Evolutionary conservation across 2,113 vertebrate species (phyloP), one percentile per base, ranked within the genome.

Genomic region (Clarias macrocephalus): DNA sequence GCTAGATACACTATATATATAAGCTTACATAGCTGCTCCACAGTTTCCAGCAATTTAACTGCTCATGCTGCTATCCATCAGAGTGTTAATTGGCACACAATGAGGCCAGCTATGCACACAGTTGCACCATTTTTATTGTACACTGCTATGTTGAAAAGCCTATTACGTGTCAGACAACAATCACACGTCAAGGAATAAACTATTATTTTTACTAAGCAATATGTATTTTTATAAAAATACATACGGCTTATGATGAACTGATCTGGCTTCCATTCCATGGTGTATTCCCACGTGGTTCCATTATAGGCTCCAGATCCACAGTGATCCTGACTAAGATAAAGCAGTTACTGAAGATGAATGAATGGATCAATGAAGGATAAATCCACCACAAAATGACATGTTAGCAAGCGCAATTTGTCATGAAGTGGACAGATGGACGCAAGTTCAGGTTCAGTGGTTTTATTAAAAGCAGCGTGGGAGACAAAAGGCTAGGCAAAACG

Each of bases 381-480:
- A 33, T 59, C 54, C 76, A 28, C 48, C 18, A 16, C 56, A 19
- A 33, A 80, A 59, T 80, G 56, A 59, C 18, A 33, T 25, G 30
- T 21, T 80, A 76, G 42, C 21, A 76, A 76, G 28, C 8, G 79
- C 15, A 81, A 7, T 11, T 37, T 62, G 77, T 81, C 12, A 37
- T 42, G 19, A 62, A 25, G 57, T 62, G 79, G 12, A 81, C 11
- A 62, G 30, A 60, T 0, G 28, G n/a, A 56, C 2, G 12, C 57
- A 62, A 25, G 30, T 62, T 62, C 30, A 23, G 57, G 79, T 81
- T 81, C 57, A 42, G 79, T 37, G 79, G 30, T 81, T 81, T 81
- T 60, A 81, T 80, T 59, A 80, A 80, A 59, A 57, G 6, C 76
- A 30, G 13, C 9, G 28, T 11, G 3, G 57, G 30, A 81, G 57